Conservation (phyloP, 2,113 vertebrate species). For the Mohoua ochrocephala region DNA sequence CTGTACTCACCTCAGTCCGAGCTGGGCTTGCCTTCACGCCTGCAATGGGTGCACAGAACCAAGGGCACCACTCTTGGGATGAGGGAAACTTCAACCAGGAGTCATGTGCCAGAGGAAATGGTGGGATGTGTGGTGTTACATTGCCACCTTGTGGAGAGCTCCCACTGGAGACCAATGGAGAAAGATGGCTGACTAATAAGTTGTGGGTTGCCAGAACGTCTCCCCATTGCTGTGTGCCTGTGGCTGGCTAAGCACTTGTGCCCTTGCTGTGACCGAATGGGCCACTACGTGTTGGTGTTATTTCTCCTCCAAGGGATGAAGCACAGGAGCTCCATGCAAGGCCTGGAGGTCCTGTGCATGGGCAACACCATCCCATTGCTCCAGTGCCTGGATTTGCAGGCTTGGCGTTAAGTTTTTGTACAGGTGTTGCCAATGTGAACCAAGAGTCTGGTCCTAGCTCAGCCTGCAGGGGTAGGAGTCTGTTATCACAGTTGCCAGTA, state of each 20-base stretch:
- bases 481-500: neutral
- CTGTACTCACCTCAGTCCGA: neutral
- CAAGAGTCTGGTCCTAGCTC: neutral
- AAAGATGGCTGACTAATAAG: neutral
- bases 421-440: neutral
- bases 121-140: conserved; percentile 44
- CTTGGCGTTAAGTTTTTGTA: neutral
- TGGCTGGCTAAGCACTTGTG: neutral
- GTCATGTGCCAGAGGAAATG: neutral
- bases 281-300: neutral
- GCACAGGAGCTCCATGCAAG: neutral
- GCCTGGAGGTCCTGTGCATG: neutral
- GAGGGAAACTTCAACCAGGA: neutral
- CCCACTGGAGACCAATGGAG: neutral
- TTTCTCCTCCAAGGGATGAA: neutral
- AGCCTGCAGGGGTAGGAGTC: neutral
- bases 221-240: neutral
- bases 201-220: accelerated
- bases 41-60: neutral
- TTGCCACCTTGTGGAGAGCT: conserved; percentile 69
- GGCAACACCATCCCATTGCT: neutral
- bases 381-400: neutral
- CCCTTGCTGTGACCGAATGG: neutral
- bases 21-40: neutral
- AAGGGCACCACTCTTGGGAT: neutral